Evolutionary conservation across 2,888 invertebrate genomes (phyloP), one percentile per base, ranked within the genome.

Genomic region (Gryllus longicercus): DNA sequence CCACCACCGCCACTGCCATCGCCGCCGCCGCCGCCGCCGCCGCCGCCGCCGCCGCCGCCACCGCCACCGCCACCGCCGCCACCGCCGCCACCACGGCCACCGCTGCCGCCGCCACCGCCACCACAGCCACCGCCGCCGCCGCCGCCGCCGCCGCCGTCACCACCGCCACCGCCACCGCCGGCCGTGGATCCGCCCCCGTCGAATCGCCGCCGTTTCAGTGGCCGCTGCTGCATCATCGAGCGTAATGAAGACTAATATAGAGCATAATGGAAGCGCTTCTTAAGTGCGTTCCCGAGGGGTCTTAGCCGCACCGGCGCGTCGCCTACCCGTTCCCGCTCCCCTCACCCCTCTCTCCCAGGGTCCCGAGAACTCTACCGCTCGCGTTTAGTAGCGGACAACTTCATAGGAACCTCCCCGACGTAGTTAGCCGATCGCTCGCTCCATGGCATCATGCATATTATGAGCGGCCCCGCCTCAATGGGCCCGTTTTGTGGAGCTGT

Each of bases 161-260:
- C 51, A 2, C 1, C 16, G 12, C 16, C 51, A 14, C 51, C 12
- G 51, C 11, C 11, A 16, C 51, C 51, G 1, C 63, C 16, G 16
- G 16, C 11, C 63, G n/a, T 63, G 63, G 16, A 63, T n/a, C 16
- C 14, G 16, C 63, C 63, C 63, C n/a, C 63, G 63, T 14, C 63
- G 63, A 63, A 63, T 63, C 63, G 63, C n/a, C 63, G 63, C 16
- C 63, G 63, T 18, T 18, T 63, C 63, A n/a, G 63, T 63, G 63
- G n/a, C 14, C 63, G 63, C 51, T 79, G 79, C 79, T 79, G 76
- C 79, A 79, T 79, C 79, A 79, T 79, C 75, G 38, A 25, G 25
- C 76, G 16, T 79, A 79, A 79, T 79, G 79, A 79, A 76, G 76
- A 79, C 21, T 78, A n/a, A 38, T 78, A n/a, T 51, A 51, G 18